Percentiles rank a stretch among this genome's conserved stretches.
These are phyloP conservation scores for Ormyrus nitidulus DNA, from an alignment of 2,888 invertebrate species.

Conservation along the genomic window DNA sequence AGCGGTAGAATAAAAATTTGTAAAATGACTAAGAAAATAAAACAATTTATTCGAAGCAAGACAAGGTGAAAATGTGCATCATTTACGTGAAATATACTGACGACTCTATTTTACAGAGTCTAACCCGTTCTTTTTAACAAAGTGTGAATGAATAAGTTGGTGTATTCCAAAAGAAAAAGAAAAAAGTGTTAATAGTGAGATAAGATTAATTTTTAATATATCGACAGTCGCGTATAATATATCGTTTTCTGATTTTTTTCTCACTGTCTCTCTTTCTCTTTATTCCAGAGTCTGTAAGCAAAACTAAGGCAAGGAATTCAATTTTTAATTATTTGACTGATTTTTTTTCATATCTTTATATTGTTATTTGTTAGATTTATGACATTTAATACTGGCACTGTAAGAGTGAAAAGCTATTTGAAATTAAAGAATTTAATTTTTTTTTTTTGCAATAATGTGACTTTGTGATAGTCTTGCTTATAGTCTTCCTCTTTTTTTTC, in stretches of 20 bases:
- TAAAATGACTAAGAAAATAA: background rate
- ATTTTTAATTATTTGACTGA: background rate
- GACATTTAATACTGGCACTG: too few relatives aligned
- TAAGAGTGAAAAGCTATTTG: too few relatives aligned
- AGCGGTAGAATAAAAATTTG: constrained; percentile 5
- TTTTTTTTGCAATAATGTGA: too few relatives aligned
- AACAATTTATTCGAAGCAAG: constrained; percentile 23
- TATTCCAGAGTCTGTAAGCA: constrained; percentile 43
- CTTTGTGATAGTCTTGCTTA: constrained; percentile 45
- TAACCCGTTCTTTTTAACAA: constrained; percentile 23
- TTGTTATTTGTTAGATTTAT: too few relatives aligned
- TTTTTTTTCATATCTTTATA: background rate
- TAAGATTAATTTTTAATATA: constrained; percentile 45
- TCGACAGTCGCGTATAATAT: constrained; percentile 36
- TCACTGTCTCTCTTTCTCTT: constrained; percentile 49
- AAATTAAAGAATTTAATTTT: too few relatives aligned
- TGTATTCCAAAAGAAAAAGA: constrained; percentile 26
- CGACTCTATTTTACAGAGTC: constrained; percentile 46
- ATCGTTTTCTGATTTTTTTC: constrained; percentile 19
- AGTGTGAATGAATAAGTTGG: constrained; percentile 7
- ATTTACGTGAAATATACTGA: constrained; percentile 7
- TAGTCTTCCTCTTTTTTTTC: constrained; percentile 19
- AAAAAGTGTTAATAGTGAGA: constrained; percentile 34
- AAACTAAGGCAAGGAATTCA: constrained; percentile 36
- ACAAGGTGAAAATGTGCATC: constrained; percentile 21